These are phyloP conservation scores for Antechinus flavipes DNA, from an alignment of 2,113 vertebrate genomes.

Conservation along the genomic window DNA sequence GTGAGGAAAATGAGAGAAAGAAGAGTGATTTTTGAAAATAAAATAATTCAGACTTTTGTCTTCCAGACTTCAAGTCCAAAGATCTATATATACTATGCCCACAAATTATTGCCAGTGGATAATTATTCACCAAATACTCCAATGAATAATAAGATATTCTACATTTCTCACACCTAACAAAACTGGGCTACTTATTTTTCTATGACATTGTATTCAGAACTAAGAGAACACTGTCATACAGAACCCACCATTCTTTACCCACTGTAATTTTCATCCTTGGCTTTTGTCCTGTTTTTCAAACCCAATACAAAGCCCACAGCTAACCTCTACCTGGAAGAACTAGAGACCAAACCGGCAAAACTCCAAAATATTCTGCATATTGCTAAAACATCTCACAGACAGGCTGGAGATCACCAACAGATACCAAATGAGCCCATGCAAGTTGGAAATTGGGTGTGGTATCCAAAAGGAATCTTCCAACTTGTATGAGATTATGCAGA, in stretches of 20 bases:
- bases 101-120: neutral
- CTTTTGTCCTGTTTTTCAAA: neutral
- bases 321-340: neutral
- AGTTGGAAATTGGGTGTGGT: neutral
- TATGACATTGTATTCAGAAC: neutral
- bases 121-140: neutral
- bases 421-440: neutral
- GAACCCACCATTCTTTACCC: neutral
- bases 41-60: neutral
- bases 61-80: neutral
- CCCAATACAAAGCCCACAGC: neutral
- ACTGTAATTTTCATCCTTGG: neutral
- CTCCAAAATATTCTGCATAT: neutral
- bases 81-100: neutral
- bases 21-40: neutral
- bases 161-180: neutral
- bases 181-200: neutral
- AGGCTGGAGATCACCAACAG: neutral
- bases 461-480: neutral
- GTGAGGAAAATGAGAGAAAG: neutral
- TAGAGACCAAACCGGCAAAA: neutral
- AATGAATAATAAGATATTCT: neutral
- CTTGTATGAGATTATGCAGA: neutral
- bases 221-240: neutral
- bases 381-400: neutral